Percentiles rank a stretch among this genome's conserved stretches.
Conservation (phyloP, 2,113 vertebrate genomes). For the Nicator chloris region DNA sequence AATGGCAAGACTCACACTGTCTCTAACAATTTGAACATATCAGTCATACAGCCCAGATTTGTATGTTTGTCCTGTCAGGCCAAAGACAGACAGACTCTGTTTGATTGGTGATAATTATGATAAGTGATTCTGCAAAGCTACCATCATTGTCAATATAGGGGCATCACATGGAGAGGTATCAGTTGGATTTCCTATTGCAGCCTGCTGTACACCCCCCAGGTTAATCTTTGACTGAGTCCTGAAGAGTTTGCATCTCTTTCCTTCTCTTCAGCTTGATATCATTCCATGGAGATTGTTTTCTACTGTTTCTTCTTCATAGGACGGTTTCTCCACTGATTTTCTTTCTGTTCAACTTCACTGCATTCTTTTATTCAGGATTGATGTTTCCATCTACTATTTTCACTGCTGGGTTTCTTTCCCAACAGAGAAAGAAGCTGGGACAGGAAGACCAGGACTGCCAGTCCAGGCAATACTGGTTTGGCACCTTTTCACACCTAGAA, state of each 20-base stretch:
- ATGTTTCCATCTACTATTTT: background rate
- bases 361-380: background rate
- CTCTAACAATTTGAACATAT: rapidly evolving
- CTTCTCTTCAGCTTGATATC: background rate
- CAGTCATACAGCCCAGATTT: background rate
- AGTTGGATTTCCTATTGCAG: background rate
- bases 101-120: background rate
- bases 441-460: background rate
- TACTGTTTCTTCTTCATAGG: background rate
- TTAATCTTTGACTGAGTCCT: background rate
- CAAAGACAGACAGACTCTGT: background rate
- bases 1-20: background rate
- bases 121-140: background rate
- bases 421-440: background rate
- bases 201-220: background rate
- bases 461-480: background rate
- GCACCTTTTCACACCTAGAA: background rate
- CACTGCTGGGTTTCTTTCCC: background rate
- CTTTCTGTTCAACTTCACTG: background rate
- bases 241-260: background rate
- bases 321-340: background rate
- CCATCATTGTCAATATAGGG: background rate
- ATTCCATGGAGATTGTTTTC: background rate
- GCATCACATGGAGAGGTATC: background rate
- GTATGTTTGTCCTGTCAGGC: background rate